Conservation (phyloP, 2,888 invertebrate species). For the Onthophagus sagittarius region DNA sequence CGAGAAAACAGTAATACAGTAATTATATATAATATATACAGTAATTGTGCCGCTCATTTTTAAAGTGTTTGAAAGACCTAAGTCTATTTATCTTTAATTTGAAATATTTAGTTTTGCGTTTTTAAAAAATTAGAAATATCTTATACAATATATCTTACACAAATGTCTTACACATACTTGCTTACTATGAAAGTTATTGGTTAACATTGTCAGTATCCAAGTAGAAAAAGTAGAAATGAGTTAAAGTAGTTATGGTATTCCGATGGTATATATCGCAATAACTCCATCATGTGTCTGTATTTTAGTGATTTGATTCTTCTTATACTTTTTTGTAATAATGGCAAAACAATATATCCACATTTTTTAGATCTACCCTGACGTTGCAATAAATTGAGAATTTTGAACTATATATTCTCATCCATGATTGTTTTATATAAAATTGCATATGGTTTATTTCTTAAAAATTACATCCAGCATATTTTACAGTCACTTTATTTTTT, state of each 20-base stretch:
- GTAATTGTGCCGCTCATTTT: no score
- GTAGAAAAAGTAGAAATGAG: background rate
- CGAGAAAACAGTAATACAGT: no score
- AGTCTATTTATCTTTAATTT: no score
- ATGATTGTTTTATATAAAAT: conserved; percentile 6
- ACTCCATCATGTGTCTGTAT: background rate
- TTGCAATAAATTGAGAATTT: conserved; percentile 4
- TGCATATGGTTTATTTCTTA: background rate
- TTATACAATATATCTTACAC: no score
- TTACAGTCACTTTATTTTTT: background rate
- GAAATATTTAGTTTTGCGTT: no score
- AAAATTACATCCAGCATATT: conserved; percentile 7
- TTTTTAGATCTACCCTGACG: conserved; percentile 15
- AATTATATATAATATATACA: no score
- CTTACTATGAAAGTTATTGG: conserved; percentile 3
- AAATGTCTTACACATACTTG: no score
- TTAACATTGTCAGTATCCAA: conserved; percentile 5
- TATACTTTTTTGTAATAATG: background rate
- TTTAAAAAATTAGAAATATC: no score
- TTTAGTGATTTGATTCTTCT: conserved; percentile 3
- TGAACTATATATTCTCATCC: background rate
- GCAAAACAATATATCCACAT: background rate
- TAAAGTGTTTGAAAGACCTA: no score
- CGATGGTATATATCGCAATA: conserved; percentile 2
- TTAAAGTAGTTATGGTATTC: conserved; percentile 12